These are phyloP conservation scores for Triplophysa bombifrons DNA, from an alignment of 2,797 vertebrate species.

Conservation along the genomic window DNA sequence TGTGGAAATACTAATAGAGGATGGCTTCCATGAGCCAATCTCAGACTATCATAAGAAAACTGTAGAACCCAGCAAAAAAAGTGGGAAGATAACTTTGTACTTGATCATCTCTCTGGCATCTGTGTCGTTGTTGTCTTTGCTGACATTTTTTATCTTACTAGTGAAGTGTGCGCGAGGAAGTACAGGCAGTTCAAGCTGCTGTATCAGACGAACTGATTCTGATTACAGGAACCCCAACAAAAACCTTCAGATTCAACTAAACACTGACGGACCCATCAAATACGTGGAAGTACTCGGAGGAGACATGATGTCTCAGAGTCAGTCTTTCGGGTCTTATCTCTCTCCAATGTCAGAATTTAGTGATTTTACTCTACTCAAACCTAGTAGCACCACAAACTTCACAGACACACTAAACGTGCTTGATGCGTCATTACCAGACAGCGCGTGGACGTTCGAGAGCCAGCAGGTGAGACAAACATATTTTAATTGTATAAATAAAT, in stretches of 20 bases:
- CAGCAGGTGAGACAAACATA: constrained; percentile 4
- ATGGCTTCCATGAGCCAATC: constrained; percentile 53
- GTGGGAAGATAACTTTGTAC: constrained; percentile 71
- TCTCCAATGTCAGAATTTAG: constrained; percentile 54
- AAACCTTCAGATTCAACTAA: constrained; percentile 56
- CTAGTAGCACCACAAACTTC: constrained; percentile 54
- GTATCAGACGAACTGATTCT: constrained; percentile 36
- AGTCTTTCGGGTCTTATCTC: constrained; percentile 53
- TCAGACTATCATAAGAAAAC: constrained; percentile 65
- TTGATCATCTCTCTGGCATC: constrained; percentile 75
- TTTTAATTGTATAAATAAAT: not conserved
- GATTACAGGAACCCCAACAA: constrained; percentile 48
- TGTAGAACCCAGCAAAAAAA: constrained; percentile 56
- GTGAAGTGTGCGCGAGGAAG: constrained; percentile 67
- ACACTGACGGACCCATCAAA: constrained; percentile 54
- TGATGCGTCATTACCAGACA: constrained; percentile 56
- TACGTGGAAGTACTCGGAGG: constrained; percentile 59
- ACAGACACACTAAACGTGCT: constrained; percentile 52
- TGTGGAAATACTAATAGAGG: constrained; percentile 58
- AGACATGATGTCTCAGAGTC: constrained; percentile 58
- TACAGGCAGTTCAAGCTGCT: constrained; percentile 34
- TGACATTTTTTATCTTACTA: constrained; percentile 65
- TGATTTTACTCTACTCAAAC: constrained; percentile 50
- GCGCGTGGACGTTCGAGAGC: constrained; percentile 56
- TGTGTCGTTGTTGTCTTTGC: constrained; percentile 66